Conservation (phyloP, 2,797 vertebrate genomes). For the Oophaga sylvatica region DNA sequence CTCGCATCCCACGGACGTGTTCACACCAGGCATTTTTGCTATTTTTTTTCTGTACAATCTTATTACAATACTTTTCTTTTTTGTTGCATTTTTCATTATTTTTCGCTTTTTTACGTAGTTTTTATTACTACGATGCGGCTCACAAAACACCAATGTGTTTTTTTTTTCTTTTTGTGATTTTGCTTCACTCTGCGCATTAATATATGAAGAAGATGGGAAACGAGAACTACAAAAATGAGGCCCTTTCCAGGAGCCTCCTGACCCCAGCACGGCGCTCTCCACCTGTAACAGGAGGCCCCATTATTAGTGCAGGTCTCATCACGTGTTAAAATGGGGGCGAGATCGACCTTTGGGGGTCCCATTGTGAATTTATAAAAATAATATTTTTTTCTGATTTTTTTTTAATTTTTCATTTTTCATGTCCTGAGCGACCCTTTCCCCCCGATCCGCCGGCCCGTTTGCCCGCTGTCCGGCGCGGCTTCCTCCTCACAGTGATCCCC, state of each 20-base stretch:
- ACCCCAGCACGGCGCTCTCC: not conserved
- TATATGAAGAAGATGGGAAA: too few species aligned
- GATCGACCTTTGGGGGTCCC: too few species aligned
- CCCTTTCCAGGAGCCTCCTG: not conserved
- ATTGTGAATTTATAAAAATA: not conserved
- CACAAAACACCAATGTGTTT: too few species aligned
- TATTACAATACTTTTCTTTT: not conserved
- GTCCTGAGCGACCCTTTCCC: not conserved
- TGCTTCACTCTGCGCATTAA: too few species aligned
- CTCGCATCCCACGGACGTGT: not conserved
- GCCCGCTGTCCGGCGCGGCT: not conserved
- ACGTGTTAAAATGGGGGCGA: too few species aligned
- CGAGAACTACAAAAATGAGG: not conserved
- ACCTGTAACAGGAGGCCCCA: not conserved
- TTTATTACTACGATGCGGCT: too few species aligned
- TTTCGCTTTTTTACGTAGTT: not conserved
- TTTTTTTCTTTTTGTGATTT: too few species aligned
- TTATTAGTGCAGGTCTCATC: not conserved
- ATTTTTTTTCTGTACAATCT: not conserved
- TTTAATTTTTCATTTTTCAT: not conserved
- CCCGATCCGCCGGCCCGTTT: not conserved
- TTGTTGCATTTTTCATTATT: not conserved
- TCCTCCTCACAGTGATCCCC: not conserved
- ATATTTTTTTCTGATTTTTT: not conserved
- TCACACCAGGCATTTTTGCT: not conserved